A percentile compares a stretch with the other conserved stretches of the same genome.
These are phyloP conservation scores for Teleogryllus oceanicus DNA, from an alignment of 2,888 invertebrate species.

Conservation along the genomic window DNA sequence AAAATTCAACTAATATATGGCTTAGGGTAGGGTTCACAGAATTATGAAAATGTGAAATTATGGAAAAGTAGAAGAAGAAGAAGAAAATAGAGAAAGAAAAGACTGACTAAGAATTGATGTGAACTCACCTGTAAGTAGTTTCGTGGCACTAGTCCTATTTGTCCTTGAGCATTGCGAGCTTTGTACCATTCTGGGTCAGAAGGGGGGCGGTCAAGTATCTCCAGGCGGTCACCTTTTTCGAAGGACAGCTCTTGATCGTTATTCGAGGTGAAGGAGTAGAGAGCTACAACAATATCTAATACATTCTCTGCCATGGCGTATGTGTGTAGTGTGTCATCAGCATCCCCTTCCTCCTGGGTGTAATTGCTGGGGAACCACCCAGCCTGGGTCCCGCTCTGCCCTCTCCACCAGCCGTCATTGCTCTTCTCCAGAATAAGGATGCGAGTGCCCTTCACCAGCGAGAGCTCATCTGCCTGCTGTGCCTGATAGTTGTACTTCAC, in stretches of 20 bases:
- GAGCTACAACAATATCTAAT: slow-evolving; percentile 91
- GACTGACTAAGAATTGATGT: slow-evolving; percentile 1
- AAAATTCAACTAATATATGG: no score
- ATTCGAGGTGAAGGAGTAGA: slow-evolving; percentile 90
- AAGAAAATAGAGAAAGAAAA: no score
- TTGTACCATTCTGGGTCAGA: slow-evolving; percentile 99
- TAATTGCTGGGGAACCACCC: slow-evolving; percentile 99
- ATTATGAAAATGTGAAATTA: no score
- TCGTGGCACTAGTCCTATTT: slow-evolving; percentile 90
- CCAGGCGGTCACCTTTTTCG: slow-evolving; percentile 93
- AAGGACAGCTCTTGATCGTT: slow-evolving; percentile 95
- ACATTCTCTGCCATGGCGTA: slow-evolving; percentile 94
- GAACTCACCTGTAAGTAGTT: slow-evolving; percentile 74
- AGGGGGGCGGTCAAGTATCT: slow-evolving; percentile 92
- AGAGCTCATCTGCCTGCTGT: slow-evolving; percentile 92
- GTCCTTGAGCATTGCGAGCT: slow-evolving; percentile 88
- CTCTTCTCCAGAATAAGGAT: slow-evolving; percentile 96
- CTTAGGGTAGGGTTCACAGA: no score
- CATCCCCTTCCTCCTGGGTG: slow-evolving; percentile 80
- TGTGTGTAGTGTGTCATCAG: slow-evolving; percentile 83
- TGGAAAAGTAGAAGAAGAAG: no score
- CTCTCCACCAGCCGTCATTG: slow-evolving; percentile 99
- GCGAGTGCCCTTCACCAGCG: slow-evolving; percentile 89
- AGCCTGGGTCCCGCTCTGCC: slow-evolving; percentile 67
- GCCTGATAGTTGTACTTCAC: slow-evolving; percentile 96